Conservation (phyloP, 2,113 vertebrate species). For the Beaufortia kweichowensis region DNA sequence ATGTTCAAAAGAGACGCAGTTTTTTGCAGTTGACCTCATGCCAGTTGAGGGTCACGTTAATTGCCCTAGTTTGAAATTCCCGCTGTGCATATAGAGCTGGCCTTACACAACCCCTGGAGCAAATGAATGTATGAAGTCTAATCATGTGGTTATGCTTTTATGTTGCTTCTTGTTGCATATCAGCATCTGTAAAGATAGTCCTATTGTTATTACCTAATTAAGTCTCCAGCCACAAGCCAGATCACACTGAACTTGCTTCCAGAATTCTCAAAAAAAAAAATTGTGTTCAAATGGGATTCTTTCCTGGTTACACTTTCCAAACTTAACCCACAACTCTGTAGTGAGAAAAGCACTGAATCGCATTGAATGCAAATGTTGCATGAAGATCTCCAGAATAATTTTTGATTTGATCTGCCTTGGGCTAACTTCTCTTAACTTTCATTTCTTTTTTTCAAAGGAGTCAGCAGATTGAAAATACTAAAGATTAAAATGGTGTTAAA, state of each 20-base stretch:
- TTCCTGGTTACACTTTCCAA: not conserved
- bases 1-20: slow-evolving; percentile 3
- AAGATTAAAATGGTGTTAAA: not conserved
- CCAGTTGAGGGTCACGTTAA: slow-evolving; percentile 22
- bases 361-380: not conserved
- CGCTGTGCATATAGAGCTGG: slow-evolving; percentile 7
- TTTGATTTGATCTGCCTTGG: not conserved
- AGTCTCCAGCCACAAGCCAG: slow-evolving; percentile 20
- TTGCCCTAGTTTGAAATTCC: slow-evolving; percentile 27
- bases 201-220: slow-evolving; percentile 46
- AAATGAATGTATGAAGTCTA: slow-evolving; percentile 32
- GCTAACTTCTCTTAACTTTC: not conserved
- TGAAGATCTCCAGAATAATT: not conserved
- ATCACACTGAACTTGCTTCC: slow-evolving; percentile 21
- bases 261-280: too few species aligned
- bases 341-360: not conserved
- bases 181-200: slow-evolving; percentile 32
- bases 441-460: not conserved
- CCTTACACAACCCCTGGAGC: slow-evolving; percentile 16
- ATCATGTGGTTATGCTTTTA: slow-evolving; percentile 37
- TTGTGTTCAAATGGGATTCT: not conserved
- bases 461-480: not conserved
- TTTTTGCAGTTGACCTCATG: slow-evolving; percentile 27
- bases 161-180: slow-evolving; percentile 21
- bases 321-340: not conserved